phyloP scores from a whole-genome alignment of 2,113 vertebrate species.

The Romanogobio albipinnatus region DNA sequence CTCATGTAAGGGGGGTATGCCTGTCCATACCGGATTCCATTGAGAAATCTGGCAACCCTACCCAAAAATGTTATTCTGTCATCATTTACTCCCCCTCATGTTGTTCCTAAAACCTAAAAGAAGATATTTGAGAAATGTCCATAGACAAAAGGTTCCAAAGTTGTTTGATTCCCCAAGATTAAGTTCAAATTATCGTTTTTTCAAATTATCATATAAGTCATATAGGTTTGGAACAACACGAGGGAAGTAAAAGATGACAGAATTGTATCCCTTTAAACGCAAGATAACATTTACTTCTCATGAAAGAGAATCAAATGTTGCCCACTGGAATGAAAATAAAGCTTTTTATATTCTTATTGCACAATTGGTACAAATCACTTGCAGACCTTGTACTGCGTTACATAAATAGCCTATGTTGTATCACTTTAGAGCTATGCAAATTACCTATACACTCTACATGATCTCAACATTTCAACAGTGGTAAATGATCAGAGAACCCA shows the following conservation, averaged over 20 bases:
- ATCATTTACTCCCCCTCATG: not conserved
- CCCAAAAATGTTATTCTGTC: too few species aligned
- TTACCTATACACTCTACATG: not conserved
- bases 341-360: constrained; percentile 17
- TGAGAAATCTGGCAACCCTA: too few species aligned
- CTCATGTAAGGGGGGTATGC: too few species aligned
- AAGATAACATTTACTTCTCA: not conserved
- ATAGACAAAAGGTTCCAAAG: too few species aligned
- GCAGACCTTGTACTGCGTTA: constrained; percentile 28
- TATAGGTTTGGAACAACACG: not conserved
- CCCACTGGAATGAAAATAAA: not conserved
- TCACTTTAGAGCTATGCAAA: not conserved
- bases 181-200: not conserved
- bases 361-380: constrained; percentile 22
- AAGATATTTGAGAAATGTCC: not conserved
- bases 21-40: too few species aligned
- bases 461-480: not conserved
- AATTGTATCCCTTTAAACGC: not conserved
- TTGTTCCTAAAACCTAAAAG: not conserved
- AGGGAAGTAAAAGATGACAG: not conserved
- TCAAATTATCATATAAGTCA: too few species aligned
- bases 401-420: not conserved
- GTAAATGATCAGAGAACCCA: not conserved
- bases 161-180: too few species aligned
- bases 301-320: not conserved